Evolutionary conservation across 2,113 vertebrate species (phyloP).

Genomic region (Sarotherodon lohbergeri): DNA sequence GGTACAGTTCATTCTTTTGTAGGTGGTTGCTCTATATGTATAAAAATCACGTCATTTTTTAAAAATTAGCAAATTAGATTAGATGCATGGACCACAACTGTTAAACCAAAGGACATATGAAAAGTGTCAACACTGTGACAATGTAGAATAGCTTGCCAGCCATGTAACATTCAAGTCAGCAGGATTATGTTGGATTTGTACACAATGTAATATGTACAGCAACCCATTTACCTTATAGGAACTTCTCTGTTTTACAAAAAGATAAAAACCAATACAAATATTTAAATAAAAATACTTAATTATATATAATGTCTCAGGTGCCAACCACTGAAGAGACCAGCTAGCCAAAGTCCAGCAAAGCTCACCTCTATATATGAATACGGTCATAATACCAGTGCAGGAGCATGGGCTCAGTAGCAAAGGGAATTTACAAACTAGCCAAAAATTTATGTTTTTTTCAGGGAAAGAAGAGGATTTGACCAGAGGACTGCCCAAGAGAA

Average conservation of each 20-base stretch:
- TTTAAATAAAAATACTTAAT: not conserved
- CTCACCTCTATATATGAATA: not conserved
- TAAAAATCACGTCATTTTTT: rapidly evolving
- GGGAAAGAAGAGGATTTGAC: not conserved
- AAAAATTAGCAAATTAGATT: not conserved
- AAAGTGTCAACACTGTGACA: not conserved
- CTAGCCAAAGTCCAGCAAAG: not conserved
- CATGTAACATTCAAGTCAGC: not conserved
- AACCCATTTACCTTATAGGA: not conserved
- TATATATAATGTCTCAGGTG: not conserved
- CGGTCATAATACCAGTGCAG: not conserved
- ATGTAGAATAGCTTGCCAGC: not conserved
- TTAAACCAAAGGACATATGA: not conserved
- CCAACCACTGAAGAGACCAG: not conserved
- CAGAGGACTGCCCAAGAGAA: not conserved
- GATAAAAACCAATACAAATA: not conserved
- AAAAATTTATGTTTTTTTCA: not conserved
- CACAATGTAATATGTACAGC: not conserved
- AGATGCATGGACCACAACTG: not conserved
- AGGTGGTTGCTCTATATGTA: not conserved
- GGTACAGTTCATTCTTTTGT: not conserved
- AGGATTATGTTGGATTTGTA: not conserved
- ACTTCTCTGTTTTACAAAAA: not conserved
- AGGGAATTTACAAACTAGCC: not conserved
- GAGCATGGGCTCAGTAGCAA: rapidly evolving